Conservation (phyloP, 1,140 invertebrate genomes). For the Penaeus vannamei region DNA sequence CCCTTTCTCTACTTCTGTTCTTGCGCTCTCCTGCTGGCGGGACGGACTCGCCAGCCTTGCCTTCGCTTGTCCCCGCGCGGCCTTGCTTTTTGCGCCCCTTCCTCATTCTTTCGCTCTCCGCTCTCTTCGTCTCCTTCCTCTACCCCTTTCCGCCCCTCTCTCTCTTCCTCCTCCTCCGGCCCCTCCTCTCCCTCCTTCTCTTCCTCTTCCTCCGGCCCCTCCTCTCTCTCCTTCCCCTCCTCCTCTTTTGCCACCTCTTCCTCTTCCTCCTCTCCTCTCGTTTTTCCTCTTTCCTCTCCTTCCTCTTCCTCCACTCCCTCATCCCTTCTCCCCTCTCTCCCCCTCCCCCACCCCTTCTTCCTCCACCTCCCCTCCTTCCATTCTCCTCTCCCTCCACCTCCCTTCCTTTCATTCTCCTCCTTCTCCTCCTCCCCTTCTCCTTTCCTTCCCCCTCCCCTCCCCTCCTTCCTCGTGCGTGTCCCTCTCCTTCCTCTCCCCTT, state of each 20-base stretch:
- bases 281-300: background rate
- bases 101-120: background rate
- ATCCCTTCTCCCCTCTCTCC: background rate
- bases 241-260: background rate
- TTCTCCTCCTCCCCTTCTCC: too few species aligned
- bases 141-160: background rate
- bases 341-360: constrained; percentile 1
- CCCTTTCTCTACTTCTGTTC: too few species aligned
- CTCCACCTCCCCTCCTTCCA: background rate
- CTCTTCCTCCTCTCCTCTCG: background rate
- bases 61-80: too few species aligned
- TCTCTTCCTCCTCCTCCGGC: background rate
- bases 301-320: background rate
- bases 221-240: background rate
- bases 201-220: too few species aligned
- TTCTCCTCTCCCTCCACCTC: too few species aligned
- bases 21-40: too few species aligned
- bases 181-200: background rate
- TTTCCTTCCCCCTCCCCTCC: background rate
- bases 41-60: too few species aligned
- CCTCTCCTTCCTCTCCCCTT: background rate
- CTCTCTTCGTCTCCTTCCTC: background rate
- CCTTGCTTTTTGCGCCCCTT: too few species aligned
- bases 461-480: background rate
- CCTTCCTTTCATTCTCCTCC: too few species aligned